Conservation (phyloP, 2,888 invertebrate genomes). For the Latrodectus elegans region DNA sequence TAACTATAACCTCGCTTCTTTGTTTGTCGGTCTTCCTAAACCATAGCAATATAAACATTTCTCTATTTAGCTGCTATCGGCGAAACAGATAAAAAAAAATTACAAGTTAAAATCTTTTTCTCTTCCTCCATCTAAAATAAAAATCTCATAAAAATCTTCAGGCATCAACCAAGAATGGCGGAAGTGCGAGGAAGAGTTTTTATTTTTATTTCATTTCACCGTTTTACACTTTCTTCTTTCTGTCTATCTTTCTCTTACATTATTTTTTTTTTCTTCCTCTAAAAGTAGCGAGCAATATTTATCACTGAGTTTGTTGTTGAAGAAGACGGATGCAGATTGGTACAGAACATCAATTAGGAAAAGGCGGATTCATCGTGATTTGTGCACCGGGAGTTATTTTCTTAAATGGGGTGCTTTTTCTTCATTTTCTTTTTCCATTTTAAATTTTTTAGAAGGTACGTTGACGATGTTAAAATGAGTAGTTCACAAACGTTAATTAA, state of each 20-base stretch:
- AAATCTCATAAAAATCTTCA: slow-evolving; percentile 47
- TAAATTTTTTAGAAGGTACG: slow-evolving; percentile 26
- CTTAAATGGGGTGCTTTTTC: slow-evolving; percentile 9
- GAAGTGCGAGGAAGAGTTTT: slow-evolving; percentile 44
- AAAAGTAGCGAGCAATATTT: slow-evolving; percentile 33
- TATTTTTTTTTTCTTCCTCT: slow-evolving; percentile 1
- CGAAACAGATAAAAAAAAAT: slow-evolving; percentile 1
- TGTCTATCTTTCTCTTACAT: slow-evolving; percentile 24
- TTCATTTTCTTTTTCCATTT: slow-evolving; percentile 20
- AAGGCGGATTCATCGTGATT: slow-evolving; percentile 51
- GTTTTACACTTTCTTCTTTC: slow-evolving; percentile 11
- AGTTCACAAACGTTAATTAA: slow-evolving; percentile 29
- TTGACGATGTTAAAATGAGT: slow-evolving; percentile 33
- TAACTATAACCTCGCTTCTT: slow-evolving; percentile 46
- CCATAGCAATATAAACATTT: slow-evolving; percentile 56
- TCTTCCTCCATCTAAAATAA: slow-evolving; percentile 35
- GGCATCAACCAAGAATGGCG: slow-evolving; percentile 43
- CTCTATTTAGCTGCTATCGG: slow-evolving; percentile 43
- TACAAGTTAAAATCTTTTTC: slow-evolving; percentile 23
- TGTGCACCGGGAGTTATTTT: slow-evolving; percentile 43
- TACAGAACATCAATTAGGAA: slow-evolving; percentile 62
- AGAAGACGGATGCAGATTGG: slow-evolving; percentile 65
- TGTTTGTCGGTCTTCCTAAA: slow-evolving; percentile 58
- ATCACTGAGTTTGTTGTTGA: slow-evolving; percentile 49
- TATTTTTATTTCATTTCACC: slow-evolving; percentile 1